A percentile compares a stretch with the other conserved stretches of the same genome.
phyloP scores from a whole-genome alignment of 2,797 vertebrate genomes.

The Aulostomus chinensis region DNA sequence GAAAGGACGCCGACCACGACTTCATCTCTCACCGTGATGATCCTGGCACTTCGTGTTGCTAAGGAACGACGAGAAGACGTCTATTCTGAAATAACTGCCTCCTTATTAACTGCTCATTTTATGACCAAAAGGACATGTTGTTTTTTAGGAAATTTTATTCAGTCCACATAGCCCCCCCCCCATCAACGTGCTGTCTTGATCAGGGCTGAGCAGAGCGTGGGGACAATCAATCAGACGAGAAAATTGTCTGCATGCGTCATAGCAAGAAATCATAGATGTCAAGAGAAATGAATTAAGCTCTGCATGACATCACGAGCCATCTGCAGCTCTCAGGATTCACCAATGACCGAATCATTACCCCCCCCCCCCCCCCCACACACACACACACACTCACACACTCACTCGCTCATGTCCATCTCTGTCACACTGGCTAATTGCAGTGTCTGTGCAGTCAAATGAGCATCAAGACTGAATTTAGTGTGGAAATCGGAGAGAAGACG shows the following conservation, averaged over 20 bases:
- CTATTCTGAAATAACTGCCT: too few relatives aligned
- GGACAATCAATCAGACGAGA: conserved; percentile 1
- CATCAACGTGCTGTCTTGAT: background rate
- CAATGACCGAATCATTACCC: conserved; percentile 9
- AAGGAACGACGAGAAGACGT: too few relatives aligned
- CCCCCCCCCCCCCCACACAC: background rate
- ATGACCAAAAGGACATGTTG: background rate
- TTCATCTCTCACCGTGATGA: too few relatives aligned
- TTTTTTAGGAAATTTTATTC: background rate
- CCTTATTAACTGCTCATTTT: too few relatives aligned
- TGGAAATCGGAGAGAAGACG: conserved; percentile 3
- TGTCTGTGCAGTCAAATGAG: conserved; percentile 34
- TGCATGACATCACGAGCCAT: conserved; percentile 43
- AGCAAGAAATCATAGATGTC: conserved; percentile 31
- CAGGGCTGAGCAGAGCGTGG: background rate
- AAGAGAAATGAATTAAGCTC: conserved; percentile 36
- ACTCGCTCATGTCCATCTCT: background rate
- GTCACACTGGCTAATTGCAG: conserved; percentile 20
- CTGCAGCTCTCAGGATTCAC: conserved; percentile 38
- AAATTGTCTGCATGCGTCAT: conserved; percentile 14
- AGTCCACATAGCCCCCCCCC: too few relatives aligned
- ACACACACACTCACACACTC: background rate
- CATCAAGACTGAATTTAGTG: conserved; percentile 7
- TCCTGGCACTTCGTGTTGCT: too few relatives aligned
- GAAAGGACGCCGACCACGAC: too few relatives aligned